These are phyloP conservation scores for Fragum sueziense DNA, from an alignment of 2,888 invertebrate genomes.

Conservation along the genomic window DNA sequence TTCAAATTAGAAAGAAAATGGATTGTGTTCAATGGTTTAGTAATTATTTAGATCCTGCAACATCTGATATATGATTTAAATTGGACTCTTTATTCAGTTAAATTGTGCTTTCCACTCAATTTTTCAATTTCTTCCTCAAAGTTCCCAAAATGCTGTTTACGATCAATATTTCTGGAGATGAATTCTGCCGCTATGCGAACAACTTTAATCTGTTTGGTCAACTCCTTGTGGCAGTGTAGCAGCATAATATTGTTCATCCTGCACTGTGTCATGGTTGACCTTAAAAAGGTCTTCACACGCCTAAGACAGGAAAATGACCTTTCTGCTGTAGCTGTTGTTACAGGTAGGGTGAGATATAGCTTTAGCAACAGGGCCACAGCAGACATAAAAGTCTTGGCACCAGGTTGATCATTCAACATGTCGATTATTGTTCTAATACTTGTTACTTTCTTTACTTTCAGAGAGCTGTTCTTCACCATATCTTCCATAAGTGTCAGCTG, in stretches of 20 bases:
- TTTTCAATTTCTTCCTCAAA: too few species aligned
- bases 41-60: too few species aligned
- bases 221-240: constrained; percentile 18
- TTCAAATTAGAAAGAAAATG: too few species aligned
- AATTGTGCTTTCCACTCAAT: too few species aligned
- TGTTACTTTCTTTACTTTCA: constrained; percentile 17
- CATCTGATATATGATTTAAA: too few species aligned
- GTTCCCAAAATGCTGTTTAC: too few species aligned
- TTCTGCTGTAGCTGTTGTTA: constrained; percentile 28
- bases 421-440: constrained; percentile 24
- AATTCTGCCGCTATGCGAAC: constrained; percentile 7
- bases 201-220: constrained; percentile 11
- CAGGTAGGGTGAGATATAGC: constrained; percentile 28
- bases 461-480: constrained; percentile 13
- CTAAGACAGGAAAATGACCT: constrained; percentile 22
- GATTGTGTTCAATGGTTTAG: too few species aligned
- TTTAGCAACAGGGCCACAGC: constrained; percentile 19
- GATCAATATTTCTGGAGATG: constrained; percentile 14
- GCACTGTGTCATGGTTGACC: constrained; percentile 32
- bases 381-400: constrained; percentile 16
- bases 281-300: constrained; percentile 36
- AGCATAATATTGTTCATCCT: constrained; percentile 29
- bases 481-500: constrained; percentile 24
- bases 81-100: too few species aligned
- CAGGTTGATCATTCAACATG: constrained; percentile 15